phyloP scores from a whole-genome alignment of 2,888 invertebrate genomes.

The Helicoverpa assulta region DNA sequence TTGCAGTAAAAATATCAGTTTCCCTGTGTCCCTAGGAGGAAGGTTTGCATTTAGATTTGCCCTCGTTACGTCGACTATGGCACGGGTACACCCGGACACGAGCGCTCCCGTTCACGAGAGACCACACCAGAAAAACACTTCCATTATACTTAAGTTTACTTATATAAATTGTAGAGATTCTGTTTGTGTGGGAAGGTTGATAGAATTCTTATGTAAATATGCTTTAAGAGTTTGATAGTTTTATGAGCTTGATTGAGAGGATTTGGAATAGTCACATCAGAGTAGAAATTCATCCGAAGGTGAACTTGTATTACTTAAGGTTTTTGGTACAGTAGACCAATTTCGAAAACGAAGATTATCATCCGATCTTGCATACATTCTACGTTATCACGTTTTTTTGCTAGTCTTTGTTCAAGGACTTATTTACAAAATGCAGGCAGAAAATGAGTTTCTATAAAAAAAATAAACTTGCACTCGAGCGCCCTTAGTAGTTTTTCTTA shows the following conservation, averaged over 20 bases:
- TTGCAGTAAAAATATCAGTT: conserved; percentile 5
- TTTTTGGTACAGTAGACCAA: no score
- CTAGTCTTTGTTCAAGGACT: no score
- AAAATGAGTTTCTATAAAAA: neutral
- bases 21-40: conserved; percentile 1
- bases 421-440: neutral
- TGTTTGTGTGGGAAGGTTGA: conserved; percentile 1
- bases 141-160: conserved; percentile 3
- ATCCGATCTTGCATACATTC: no score
- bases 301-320: no score
- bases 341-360: no score
- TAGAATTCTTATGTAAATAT: neutral
- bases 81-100: conserved; percentile 23
- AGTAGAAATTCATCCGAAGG: no score
- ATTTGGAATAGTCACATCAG: no score
- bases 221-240: no score
- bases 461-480: neutral
- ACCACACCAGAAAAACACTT: conserved; percentile 25
- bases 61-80: conserved; percentile 40
- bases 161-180: conserved; percentile 1
- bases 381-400: no score
- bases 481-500: neutral
- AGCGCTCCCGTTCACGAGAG: conserved; percentile 38
- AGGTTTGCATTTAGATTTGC: conserved; percentile 29
- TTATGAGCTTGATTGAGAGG: no score